A percentile compares a stretch with the other conserved stretches of the same genome.
phyloP scores from a whole-genome alignment of 2,888 invertebrate genomes.

The Cephus pulcher region DNA sequence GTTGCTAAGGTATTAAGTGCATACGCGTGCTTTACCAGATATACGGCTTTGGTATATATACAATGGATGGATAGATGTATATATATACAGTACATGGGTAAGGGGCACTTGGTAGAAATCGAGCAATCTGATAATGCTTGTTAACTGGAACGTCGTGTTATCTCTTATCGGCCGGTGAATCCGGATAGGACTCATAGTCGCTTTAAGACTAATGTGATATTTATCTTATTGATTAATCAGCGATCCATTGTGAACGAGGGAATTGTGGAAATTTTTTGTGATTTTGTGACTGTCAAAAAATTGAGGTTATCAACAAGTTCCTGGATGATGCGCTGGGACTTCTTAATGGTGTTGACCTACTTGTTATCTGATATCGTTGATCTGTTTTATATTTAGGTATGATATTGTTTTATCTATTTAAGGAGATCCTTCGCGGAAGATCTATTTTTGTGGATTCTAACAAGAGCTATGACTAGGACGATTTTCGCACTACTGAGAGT shows the following conservation, averaged over 20 bases:
- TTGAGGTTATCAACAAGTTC: not conserved
- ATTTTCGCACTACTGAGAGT: not conserved
- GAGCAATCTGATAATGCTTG: conserved; percentile 4
- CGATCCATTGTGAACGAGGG: not conserved
- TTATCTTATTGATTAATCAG: conserved; percentile 17
- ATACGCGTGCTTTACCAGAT: not conserved
- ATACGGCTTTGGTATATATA: not conserved
- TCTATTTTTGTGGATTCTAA: not conserved
- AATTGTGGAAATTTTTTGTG: not conserved
- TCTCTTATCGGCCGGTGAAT: conserved; percentile 34
- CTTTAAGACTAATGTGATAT: conserved; percentile 21
- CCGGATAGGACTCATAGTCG: conserved; percentile 28
- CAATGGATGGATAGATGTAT: not conserved
- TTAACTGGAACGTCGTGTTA: conserved; percentile 32
- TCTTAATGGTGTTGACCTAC: not conserved
- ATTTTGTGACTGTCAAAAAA: not conserved
- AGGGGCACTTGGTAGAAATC: not conserved
- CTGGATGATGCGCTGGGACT: not conserved
- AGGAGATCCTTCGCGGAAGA: not conserved
- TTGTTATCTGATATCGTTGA: not conserved
- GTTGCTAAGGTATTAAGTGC: not conserved
- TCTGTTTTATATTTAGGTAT: not conserved
- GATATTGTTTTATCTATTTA: not conserved
- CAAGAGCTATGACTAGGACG: not conserved
- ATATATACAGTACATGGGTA: not conserved